A percentile compares a stretch with the other conserved stretches of the same genome.
Conservation (phyloP, 2,888 invertebrate genomes). For the Coremacera marginata region DNA sequence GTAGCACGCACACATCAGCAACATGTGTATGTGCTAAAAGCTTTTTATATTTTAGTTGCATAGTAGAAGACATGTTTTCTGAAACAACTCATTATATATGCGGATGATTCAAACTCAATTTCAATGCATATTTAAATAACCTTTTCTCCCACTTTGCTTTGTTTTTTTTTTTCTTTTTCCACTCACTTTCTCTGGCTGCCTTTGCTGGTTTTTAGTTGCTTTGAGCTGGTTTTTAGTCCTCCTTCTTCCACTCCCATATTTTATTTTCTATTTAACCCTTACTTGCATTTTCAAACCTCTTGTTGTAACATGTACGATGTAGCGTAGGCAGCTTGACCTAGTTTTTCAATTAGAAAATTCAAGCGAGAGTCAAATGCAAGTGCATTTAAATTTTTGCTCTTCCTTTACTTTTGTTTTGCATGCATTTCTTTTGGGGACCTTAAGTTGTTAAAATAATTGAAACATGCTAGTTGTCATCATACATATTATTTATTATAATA, state of each 20-base stretch:
- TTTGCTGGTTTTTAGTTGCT: background rate
- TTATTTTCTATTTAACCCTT: constrained; percentile 1
- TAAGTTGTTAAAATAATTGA: no score
- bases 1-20: background rate
- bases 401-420: background rate
- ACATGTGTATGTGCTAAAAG: background rate
- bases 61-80: no score
- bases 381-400: background rate
- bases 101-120: constrained; percentile 29
- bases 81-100: constrained; percentile 7
- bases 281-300: background rate
- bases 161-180: background rate
- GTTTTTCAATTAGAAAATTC: constrained; percentile 3
- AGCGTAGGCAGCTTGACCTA: background rate
- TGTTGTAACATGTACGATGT: background rate
- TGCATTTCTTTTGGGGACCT: no score
- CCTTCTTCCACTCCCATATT: background rate
- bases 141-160: background rate
- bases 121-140: constrained; percentile 18
- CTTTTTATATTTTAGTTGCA: background rate
- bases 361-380: background rate
- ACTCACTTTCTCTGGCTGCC: background rate
- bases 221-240: background rate
- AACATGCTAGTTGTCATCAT: no score
- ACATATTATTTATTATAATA: no score